These are phyloP conservation scores for Hololepta plana DNA, from an alignment of 2,888 invertebrate genomes.

Conservation along the genomic window DNA sequence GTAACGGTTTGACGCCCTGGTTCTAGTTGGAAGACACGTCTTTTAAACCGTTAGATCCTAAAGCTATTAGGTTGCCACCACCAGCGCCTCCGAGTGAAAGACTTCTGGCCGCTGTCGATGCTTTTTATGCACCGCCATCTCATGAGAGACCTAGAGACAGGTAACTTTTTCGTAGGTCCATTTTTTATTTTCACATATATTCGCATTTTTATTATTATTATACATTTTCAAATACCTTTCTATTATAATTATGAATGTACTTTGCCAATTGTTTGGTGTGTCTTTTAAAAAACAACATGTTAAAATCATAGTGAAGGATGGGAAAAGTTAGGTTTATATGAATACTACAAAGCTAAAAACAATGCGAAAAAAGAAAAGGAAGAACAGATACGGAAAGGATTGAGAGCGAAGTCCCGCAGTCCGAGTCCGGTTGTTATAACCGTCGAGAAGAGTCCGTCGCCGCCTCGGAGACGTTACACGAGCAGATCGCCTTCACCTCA, in stretches of 20 bases:
- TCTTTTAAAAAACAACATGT: too few species aligned
- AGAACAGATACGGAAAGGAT: constrained; percentile 56
- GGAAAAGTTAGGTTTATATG: constrained; percentile 94
- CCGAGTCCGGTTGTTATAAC: constrained; percentile 63
- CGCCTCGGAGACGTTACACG: constrained; percentile 58
- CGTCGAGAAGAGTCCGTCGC: constrained; percentile 51
- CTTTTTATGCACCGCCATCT: constrained; percentile 87
- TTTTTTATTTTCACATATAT: constrained; percentile 5
- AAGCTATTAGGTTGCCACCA: constrained; percentile 78
- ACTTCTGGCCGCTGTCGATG: constrained; percentile 82
- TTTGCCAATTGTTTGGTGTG: constrained; percentile 1
- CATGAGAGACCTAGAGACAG: constrained; percentile 90
- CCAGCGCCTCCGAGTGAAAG: constrained; percentile 91
- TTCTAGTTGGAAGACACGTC: constrained; percentile 68
- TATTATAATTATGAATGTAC: too few species aligned
- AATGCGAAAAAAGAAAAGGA: constrained; percentile 76
- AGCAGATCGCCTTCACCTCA: constrained; percentile 32
- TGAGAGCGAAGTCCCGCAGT: constrained; percentile 52
- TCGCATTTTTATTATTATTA: constrained; percentile 4
- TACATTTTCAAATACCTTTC: constrained; percentile 5
- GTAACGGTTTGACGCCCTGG: constrained; percentile 12
- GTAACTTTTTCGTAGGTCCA: constrained; percentile 26
- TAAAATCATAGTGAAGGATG: constrained; percentile 64
- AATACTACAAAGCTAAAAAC: constrained; percentile 94
- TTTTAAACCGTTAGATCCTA: constrained; percentile 80